These are phyloP conservation scores for Phoenicopterus ruber DNA, from an alignment of 2,113 vertebrate genomes.

Conservation along the genomic window DNA sequence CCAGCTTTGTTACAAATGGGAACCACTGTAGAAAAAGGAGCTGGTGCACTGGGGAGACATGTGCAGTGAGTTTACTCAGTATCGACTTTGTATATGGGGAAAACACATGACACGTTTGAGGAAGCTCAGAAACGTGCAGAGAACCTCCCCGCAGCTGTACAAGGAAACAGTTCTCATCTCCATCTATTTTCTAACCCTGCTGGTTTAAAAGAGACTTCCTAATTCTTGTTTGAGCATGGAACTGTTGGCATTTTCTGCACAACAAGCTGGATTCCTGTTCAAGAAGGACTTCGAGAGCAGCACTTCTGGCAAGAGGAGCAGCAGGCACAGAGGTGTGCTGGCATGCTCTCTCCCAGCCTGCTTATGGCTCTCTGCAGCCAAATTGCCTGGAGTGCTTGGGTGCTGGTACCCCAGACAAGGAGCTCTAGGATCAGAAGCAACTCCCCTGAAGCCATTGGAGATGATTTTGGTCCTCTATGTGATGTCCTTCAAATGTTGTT, in stretches of 20 bases:
- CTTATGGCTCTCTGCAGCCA: neutral
- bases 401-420: neutral
- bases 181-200: neutral
- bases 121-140: neutral
- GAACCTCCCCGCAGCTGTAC: neutral
- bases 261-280: neutral
- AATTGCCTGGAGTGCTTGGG: neutral
- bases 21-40: neutral
- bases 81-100: neutral
- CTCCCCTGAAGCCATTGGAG: neutral
- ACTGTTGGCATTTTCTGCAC: neutral
- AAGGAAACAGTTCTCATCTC: neutral
- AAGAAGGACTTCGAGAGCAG: neutral
- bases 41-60: neutral
- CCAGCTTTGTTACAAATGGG: neutral
- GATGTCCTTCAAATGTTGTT: neutral
- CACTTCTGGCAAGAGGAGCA: neutral
- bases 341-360: neutral
- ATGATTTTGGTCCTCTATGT: neutral
- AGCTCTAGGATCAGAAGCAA: neutral
- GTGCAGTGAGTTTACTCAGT: neutral
- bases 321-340: neutral
- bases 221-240: neutral
- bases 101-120: neutral
- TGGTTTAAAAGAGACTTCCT: neutral